Evolutionary conservation across 1,140 invertebrate species (phyloP).

Genomic region (Heterodera schachtii): DNA sequence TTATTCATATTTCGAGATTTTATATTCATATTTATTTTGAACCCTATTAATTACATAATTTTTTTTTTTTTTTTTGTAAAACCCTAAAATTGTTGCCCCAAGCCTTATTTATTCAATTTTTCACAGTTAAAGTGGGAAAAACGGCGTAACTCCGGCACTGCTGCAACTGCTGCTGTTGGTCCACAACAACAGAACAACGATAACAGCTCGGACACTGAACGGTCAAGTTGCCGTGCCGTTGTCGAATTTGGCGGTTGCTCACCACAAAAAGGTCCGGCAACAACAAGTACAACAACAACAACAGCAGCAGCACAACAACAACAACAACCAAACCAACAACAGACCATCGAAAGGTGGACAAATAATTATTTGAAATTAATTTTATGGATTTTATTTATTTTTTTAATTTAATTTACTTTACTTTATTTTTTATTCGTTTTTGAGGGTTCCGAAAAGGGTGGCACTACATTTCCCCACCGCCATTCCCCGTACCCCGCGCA

Average conservation of each 20-base stretch:
- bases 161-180: background rate
- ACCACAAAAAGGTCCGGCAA: background rate
- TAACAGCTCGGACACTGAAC: slow-evolving; percentile 10
- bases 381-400: too few relatives aligned
- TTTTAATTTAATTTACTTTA: too few relatives aligned
- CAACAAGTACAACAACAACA: background rate
- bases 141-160: slow-evolving; percentile 10
- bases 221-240: background rate
- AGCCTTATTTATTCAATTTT: background rate
- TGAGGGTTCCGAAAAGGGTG: too few relatives aligned
- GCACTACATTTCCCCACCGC: too few relatives aligned
- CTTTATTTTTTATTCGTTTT: too few relatives aligned
- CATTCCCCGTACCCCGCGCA: too few relatives aligned
- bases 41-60: too few relatives aligned
- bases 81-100: too few relatives aligned
- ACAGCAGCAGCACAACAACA: background rate
- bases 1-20: too few relatives aligned
- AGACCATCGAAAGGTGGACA: background rate
- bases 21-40: too few relatives aligned
- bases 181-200: slow-evolving; percentile 2
- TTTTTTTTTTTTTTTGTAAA: background rate
- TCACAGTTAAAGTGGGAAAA: slow-evolving; percentile 33
- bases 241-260: slow-evolving; percentile 11
- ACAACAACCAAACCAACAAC: background rate
- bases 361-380: background rate